These are phyloP conservation scores for Peromyscus nudipes DNA, from an alignment of 2,797 vertebrate species.

Conservation along the genomic window DNA sequence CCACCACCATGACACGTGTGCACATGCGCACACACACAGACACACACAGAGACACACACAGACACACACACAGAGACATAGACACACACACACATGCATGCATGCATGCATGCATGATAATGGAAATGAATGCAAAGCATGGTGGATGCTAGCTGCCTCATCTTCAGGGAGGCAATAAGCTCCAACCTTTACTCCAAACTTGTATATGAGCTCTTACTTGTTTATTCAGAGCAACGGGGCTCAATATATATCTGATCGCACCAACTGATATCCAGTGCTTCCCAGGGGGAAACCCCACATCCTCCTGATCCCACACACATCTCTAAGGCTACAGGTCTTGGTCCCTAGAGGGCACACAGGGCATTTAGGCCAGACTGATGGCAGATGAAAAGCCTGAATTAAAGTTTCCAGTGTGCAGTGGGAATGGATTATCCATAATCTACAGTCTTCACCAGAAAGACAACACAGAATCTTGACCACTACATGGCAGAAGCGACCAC, in stretches of 20 bases:
- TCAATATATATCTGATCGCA: neutral
- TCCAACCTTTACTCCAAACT: neutral
- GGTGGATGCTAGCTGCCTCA: neutral
- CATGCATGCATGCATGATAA: neutral
- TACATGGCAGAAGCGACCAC: fast-evolving
- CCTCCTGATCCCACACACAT: neutral
- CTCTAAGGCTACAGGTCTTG: neutral
- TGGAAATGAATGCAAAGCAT: neutral
- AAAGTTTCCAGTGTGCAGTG: neutral
- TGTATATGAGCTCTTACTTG: neutral
- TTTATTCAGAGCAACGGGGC: neutral
- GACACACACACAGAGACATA: too few species aligned
- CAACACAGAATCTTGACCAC: neutral
- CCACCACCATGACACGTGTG: neutral
- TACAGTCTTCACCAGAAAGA: neutral
- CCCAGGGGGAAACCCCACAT: neutral
- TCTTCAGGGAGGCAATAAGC: neutral
- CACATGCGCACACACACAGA: too few species aligned
- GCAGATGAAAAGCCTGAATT: neutral
- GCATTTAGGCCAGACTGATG: neutral
- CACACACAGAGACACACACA: neutral
- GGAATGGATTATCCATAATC: neutral
- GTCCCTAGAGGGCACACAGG: neutral
- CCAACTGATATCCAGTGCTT: too few species aligned
- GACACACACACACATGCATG: neutral